These are phyloP conservation scores for Pharmacophagus antenor DNA, from an alignment of 2,888 invertebrate species.

Conservation along the genomic window DNA sequence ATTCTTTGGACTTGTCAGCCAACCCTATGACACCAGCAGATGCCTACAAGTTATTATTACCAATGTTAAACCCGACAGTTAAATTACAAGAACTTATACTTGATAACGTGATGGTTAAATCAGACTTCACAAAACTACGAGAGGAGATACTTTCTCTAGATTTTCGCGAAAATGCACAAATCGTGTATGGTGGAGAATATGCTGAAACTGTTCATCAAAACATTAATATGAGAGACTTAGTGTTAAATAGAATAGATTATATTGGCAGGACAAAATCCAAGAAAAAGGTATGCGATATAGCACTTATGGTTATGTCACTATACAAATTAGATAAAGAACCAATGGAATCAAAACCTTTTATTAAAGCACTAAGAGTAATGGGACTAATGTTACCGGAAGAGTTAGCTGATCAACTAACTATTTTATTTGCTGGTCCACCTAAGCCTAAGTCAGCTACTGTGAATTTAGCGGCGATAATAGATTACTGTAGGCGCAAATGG, in stretches of 20 bases:
- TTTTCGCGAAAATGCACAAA: constrained; percentile 38
- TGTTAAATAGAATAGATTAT: constrained; percentile 45
- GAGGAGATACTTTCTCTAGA: constrained; percentile 36
- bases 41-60: constrained; percentile 41
- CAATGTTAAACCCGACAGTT: constrained; percentile 38
- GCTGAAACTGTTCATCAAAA: constrained; percentile 31
- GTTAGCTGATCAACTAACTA: constrained; percentile 41
- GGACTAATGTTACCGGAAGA: constrained; percentile 44
- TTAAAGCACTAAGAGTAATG: constrained; percentile 32
- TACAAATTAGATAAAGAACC: constrained; percentile 37
- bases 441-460: constrained; percentile 40
- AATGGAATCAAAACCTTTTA: constrained; percentile 40
- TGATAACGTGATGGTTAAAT: constrained; percentile 44
- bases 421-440: constrained; percentile 43
- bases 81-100: constrained; percentile 45
- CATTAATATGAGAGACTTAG: constrained; percentile 42
- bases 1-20: constrained; percentile 48
- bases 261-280: constrained; percentile 42
- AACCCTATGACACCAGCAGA: constrained; percentile 48
- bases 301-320: constrained; percentile 41
- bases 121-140: constrained; percentile 42
- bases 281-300: constrained; percentile 46
- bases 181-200: constrained; percentile 45
- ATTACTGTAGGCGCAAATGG: constrained; percentile 52
- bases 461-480: constrained; percentile 42